Percentiles rank a stretch among this genome's conserved stretches.
These are phyloP conservation scores for Propithecus deckenii DNA, from an alignment of 2,797 vertebrate species.

Conservation along the genomic window DNA sequence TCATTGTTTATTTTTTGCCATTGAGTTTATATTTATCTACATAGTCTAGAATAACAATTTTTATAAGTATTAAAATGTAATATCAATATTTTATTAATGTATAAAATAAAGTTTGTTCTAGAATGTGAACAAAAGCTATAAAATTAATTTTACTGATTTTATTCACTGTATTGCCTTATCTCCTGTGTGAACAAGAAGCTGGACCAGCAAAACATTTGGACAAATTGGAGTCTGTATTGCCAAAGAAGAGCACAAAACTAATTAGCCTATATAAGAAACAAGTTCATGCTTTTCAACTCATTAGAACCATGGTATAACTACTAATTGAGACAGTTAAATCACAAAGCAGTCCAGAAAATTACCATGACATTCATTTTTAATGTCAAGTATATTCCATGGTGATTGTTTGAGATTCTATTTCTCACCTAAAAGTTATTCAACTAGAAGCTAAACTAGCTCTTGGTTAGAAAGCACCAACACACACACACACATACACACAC, in stretches of 20 bases:
- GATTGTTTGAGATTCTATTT: background rate
- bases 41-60: background rate
- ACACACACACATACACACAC: background rate
- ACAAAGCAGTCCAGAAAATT: background rate
- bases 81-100: background rate
- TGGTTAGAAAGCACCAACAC: background rate
- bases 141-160: background rate
- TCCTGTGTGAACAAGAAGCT: background rate
- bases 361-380: background rate
- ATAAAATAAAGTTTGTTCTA: background rate
- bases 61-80: slow-evolving; percentile 2
- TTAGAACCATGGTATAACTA: background rate
- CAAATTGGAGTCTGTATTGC: background rate
- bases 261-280: background rate
- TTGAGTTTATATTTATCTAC: background rate
- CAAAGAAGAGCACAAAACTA: background rate
- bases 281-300: background rate
- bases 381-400: background rate
- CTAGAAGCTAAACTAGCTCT: background rate
- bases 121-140: background rate
- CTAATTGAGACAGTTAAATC: background rate
- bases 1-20: background rate
- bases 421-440: background rate
- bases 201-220: background rate
- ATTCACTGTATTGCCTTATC: background rate